Evolutionary conservation across 2,113 vertebrate genomes (phyloP).

Genomic region (Sialia sialis): DNA sequence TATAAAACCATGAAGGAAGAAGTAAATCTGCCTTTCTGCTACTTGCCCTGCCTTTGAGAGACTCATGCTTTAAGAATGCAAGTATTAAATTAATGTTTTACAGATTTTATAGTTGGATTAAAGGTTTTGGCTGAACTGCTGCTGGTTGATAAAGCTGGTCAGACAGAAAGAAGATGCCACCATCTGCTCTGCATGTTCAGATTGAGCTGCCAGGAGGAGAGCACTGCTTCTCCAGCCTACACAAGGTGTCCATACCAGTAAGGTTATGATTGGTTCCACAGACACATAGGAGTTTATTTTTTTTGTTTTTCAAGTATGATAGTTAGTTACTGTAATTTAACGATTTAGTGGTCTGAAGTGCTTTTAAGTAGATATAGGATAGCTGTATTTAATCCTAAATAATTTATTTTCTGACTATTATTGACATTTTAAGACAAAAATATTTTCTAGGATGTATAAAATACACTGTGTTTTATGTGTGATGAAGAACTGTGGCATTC

Average conservation of each 20-base stretch:
- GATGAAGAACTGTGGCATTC: background rate
- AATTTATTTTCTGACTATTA: background rate
- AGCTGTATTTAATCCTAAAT: background rate
- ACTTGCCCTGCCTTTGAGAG: background rate
- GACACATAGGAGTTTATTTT: background rate
- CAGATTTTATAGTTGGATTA: background rate
- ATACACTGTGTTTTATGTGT: background rate
- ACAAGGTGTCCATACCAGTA: background rate
- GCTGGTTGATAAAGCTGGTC: background rate
- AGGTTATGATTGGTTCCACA: background rate
- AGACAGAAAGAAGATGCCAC: background rate
- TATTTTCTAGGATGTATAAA: background rate
- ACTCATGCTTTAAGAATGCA: background rate
- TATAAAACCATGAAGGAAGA: background rate
- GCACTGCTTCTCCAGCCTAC: background rate
- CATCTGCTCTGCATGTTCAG: background rate
- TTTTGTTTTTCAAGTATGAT: background rate
- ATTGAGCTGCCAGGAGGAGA: background rate
- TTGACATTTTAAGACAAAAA: background rate
- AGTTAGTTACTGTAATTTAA: background rate
- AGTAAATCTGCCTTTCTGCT: background rate
- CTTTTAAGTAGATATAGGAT: background rate
- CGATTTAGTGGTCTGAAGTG: background rate
- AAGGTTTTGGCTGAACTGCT: background rate
- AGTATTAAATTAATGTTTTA: background rate